A percentile compares a stretch with the other conserved stretches of the same genome.
Evolutionary conservation across 30 jellyfish, hydroid and myxozoan genomes (phyloP).

Genomic region (Clytia hemisphaerica): DNA sequence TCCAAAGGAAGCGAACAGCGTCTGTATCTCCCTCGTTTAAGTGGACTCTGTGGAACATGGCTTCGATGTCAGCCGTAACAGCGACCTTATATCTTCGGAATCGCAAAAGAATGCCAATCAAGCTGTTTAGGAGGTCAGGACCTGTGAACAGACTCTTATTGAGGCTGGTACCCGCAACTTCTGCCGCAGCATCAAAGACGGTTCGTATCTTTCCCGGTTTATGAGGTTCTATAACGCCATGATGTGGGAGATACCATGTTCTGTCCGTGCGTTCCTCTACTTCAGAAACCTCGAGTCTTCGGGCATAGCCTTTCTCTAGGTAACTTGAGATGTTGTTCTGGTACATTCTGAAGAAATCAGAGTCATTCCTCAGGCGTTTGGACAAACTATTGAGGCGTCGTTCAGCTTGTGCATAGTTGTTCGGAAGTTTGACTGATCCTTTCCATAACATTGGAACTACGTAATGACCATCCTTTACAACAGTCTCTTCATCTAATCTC

Average conservation of each 20-base stretch:
- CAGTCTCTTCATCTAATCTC: neutral
- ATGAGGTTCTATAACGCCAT: neutral
- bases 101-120: constrained; percentile 36
- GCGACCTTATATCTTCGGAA: constrained; percentile 29
- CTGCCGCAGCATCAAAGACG: no score
- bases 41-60: constrained; percentile 34
- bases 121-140: constrained; percentile 31
- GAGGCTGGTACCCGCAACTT: no score
- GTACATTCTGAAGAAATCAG: neutral
- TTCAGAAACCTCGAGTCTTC: neutral
- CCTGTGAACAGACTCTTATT: constrained; percentile 1
- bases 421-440: neutral
- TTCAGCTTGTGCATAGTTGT: neutral
- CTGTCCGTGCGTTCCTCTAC: neutral
- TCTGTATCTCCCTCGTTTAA: constrained; percentile 13
- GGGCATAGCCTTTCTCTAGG: neutral
- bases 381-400: neutral
- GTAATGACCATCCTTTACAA: neutral
- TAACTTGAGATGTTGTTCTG: neutral
- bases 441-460: constrained; percentile 6
- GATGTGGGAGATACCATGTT: constrained; percentile 27
- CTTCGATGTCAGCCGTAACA: constrained; percentile 24
- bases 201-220: no score
- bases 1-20: constrained; percentile 31
- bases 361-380: neutral